These are phyloP conservation scores for Euproctis similis DNA, from an alignment of 2,888 invertebrate genomes.

Conservation along the genomic window DNA sequence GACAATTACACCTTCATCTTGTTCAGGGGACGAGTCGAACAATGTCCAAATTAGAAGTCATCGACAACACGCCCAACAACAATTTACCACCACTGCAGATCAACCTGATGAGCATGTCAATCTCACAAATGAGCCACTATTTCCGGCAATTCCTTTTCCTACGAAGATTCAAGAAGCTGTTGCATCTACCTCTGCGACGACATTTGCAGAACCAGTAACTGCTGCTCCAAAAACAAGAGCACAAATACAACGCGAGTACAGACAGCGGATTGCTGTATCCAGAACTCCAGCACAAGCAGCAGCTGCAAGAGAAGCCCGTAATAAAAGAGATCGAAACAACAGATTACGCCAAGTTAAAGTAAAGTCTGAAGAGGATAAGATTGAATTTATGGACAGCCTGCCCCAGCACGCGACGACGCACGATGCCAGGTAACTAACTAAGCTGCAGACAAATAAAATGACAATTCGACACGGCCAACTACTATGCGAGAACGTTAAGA, in stretches of 20 bases:
- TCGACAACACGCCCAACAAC: constrained; percentile 9
- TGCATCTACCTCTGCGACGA: constrained; percentile 20
- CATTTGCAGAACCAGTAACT: constrained; percentile 18
- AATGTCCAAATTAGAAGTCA: constrained; percentile 3
- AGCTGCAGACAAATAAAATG: too few relatives aligned
- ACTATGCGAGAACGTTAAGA: too few relatives aligned
- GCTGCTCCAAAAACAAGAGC: constrained; percentile 17
- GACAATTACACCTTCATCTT: constrained; percentile 15
- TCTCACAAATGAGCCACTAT: constrained; percentile 20
- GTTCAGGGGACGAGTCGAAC: constrained; percentile 3
- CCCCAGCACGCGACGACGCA: too few relatives aligned
- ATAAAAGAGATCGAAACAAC: constrained; percentile 20
- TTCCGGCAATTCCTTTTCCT: constrained; percentile 17
- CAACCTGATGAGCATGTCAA: constrained; percentile 15
- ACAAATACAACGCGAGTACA: constrained; percentile 22
- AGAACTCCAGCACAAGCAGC: constrained; percentile 22
- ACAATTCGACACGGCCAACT: too few relatives aligned
- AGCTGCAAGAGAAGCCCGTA: constrained; percentile 18
- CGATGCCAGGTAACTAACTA: too few relatives aligned
- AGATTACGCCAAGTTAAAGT: constrained; percentile 20
- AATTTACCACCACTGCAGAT: constrained; percentile 21
- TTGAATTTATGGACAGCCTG: constrained; percentile 6
- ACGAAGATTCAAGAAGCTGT: constrained; percentile 18
- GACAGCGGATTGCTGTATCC: constrained; percentile 15
- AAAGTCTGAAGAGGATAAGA: constrained; percentile 2